Evolutionary conservation across 2,113 vertebrate genomes (phyloP).

Genomic region (Fulmarus glacialis): DNA sequence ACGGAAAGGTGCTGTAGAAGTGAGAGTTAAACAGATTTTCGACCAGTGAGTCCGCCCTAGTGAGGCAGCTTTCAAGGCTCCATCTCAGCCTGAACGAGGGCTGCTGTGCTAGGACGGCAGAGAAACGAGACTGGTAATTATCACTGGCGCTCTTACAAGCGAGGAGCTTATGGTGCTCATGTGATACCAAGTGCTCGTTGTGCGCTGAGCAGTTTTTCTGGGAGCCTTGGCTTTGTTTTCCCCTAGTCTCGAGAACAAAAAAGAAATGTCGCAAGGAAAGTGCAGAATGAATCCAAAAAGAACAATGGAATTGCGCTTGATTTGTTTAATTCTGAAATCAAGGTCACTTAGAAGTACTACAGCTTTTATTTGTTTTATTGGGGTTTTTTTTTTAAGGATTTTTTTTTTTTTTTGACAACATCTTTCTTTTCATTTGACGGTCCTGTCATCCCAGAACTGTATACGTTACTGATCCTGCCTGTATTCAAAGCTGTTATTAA

Average conservation of each 20-base stretch:
- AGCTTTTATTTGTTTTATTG: slow-evolving; percentile 75
- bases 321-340: slow-evolving; percentile 84
- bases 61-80: not conserved
- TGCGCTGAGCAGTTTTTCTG: not conserved
- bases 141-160: not conserved
- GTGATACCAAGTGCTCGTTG: slow-evolving; percentile 1
- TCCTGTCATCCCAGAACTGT: slow-evolving; percentile 81
- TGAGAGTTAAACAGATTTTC: not conserved
- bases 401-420: slow-evolving; percentile 71
- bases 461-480: slow-evolving; percentile 84
- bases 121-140: slow-evolving; percentile 35
- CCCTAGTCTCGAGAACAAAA: slow-evolving; percentile 38
- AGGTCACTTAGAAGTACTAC: slow-evolving; percentile 81
- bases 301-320: slow-evolving; percentile 69
- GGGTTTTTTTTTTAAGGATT: slow-evolving; percentile 6
- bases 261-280: slow-evolving; percentile 70
- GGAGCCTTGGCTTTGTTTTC: slow-evolving; percentile 42
- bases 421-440: slow-evolving; percentile 81
- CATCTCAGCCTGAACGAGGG: not conserved
- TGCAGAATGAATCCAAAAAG: slow-evolving; percentile 60
- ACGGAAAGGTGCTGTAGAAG: not conserved
- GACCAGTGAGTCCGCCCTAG: not conserved
- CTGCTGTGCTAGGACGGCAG: not conserved
- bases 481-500: slow-evolving; percentile 91
- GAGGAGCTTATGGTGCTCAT: slow-evolving; percentile 6